Conservation (phyloP, 1,140 invertebrate species). For the Caenorhabditis tropicalis region DNA sequence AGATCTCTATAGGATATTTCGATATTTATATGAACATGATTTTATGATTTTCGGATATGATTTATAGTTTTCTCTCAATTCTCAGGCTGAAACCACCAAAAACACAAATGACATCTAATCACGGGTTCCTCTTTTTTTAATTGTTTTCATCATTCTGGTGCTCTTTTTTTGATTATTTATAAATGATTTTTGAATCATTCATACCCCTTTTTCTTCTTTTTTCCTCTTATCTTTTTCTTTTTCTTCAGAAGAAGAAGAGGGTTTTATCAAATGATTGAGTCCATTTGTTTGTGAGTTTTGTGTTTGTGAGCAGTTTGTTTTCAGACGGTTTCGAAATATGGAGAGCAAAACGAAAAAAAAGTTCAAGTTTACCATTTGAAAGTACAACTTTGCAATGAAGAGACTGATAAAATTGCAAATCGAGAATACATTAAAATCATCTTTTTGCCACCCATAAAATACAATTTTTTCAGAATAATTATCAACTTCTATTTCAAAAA, state of each 20-base stretch:
- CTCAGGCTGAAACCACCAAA: background rate
- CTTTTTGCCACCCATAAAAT: background rate
- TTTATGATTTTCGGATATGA: slow-evolving; percentile 1
- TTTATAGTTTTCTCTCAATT: background rate
- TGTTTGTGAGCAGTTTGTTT: background rate
- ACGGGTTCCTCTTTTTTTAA: background rate
- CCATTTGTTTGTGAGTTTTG: background rate
- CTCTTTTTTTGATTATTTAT: background rate
- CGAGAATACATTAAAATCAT: too few relatives aligned
- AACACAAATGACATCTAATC: background rate
- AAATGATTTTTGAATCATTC: background rate
- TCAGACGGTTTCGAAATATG: background rate
- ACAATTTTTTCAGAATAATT: too few relatives aligned
- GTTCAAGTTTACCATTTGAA: background rate
- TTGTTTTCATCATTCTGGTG: background rate
- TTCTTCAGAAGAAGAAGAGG: too few relatives aligned
- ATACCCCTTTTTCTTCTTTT: background rate
- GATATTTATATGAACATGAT: slow-evolving; percentile 11
- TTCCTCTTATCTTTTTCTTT: background rate
- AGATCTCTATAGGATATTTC: slow-evolving; percentile 5
- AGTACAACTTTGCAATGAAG: background rate
- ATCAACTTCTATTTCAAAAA: too few relatives aligned
- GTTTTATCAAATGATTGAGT: background rate
- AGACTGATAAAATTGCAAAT: background rate
- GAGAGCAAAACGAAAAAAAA: background rate